These are phyloP conservation scores for Thamnaconus septentrionalis DNA, from an alignment of 2,113 vertebrate genomes.

Conservation along the genomic window DNA sequence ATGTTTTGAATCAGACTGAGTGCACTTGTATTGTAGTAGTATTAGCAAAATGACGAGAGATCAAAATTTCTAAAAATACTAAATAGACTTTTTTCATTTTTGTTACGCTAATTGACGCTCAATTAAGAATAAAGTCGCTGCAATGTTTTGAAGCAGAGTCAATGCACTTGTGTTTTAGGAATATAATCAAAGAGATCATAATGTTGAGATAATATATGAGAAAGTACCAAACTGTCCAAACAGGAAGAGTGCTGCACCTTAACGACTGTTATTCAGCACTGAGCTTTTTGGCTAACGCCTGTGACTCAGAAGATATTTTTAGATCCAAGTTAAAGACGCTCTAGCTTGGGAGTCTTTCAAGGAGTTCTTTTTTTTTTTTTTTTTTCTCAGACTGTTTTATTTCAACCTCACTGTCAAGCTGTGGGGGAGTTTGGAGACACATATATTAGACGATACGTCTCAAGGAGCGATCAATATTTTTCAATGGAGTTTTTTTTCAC, in stretches of 20 bases:
- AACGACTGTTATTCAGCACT: slow-evolving; percentile 10
- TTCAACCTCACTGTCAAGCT: slow-evolving; percentile 8
- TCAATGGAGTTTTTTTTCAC: not conserved
- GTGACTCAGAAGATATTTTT: slow-evolving; percentile 65
- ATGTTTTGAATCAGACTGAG: too few species aligned
- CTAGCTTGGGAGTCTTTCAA: slow-evolving; percentile 27
- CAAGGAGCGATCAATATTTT: not conserved
- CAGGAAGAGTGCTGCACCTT: slow-evolving; percentile 12
- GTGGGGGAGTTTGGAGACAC: slow-evolving; percentile 4
- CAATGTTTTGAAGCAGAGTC: not conserved
- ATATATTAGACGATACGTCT: not conserved
- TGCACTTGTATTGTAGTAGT: too few species aligned
- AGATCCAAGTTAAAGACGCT: slow-evolving; percentile 53
- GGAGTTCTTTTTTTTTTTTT: slow-evolving; percentile 9
- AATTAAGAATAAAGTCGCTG: too few species aligned
- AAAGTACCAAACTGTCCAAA: slow-evolving; percentile 19
- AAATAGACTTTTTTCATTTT: too few species aligned
- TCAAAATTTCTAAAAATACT: too few species aligned
- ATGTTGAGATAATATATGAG: slow-evolving; percentile 32
- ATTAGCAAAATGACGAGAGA: too few species aligned
- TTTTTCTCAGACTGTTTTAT: slow-evolving; percentile 21
- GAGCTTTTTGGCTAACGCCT: slow-evolving; percentile 54
- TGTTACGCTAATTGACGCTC: too few species aligned
- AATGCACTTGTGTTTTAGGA: slow-evolving; percentile 4
- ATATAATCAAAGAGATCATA: slow-evolving; percentile 24